Evolutionary conservation across 1,140 invertebrate species (phyloP), one percentile per base, ranked within the genome.

Genomic region (Pseudomyrmex sp.): DNA sequence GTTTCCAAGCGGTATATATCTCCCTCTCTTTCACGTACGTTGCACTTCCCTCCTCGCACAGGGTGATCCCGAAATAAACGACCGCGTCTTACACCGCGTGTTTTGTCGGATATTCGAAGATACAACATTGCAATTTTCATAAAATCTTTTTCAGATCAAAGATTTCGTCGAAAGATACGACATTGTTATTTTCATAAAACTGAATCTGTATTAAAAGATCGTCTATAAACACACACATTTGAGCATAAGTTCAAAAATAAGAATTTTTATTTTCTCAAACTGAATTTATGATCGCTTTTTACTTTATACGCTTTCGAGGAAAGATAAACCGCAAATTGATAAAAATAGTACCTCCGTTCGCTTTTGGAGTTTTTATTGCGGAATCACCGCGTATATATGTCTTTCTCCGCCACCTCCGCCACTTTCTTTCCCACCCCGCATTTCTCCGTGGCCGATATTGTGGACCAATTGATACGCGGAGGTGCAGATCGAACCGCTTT

Each of bases 401-500:
- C 68, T 83, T 74, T 26, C 46, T 18, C 56, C 54, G 70, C 80
- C 63, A 74, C 20, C 23, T 46, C 59, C 66, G 54, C 68, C 70
- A 54, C 46, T 63, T 69, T 73, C 80, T 68, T 86, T 84, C 66
- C 85, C 75, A 35, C 85, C 75, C 74, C 56, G 10, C 56, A 50
- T 70, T 70, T 59, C 76, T 70, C 76, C 76, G 20, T 50, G 18
- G 4, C 74, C 58, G 62, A 46, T 69, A 23, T 88, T 70, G 82
- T 58, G 69, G 48, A 88, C 82, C 86, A 88, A 88, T 89, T 88
- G 88, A 75, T 72, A 85, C 84, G 85, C 58, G 72, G 76, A 82
- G 83, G 77, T 83, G 86, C 85, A 88, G 89, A 89, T 88, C 89
- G 83, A 90, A 88, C 75, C 86, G 65, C 88, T 90, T 90, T 87